A percentile compares a stretch with the other conserved stretches of the same genome.
Conservation (phyloP, 2,888 invertebrate species). For the Hylaea fasciaria region DNA sequence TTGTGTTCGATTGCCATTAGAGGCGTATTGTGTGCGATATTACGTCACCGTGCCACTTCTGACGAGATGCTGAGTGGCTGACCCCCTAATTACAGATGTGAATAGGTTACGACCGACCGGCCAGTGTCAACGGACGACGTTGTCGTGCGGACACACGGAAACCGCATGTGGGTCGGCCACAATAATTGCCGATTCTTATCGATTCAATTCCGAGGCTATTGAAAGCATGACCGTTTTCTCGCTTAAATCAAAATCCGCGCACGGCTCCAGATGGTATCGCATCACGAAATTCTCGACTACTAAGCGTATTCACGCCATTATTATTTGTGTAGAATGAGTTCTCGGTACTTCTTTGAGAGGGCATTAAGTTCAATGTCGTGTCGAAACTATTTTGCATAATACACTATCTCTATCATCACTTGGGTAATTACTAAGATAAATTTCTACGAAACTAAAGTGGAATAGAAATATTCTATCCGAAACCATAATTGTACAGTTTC, state of each 20-base stretch:
- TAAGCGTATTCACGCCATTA: conserved; percentile 24
- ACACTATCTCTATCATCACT: conserved; percentile 11
- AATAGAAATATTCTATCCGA: conserved; percentile 1
- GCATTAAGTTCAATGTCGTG: conserved; percentile 32
- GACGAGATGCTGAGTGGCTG: conserved; percentile 68
- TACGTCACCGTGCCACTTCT: conserved; percentile 73
- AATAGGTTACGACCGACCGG: conserved; percentile 70
- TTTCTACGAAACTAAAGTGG: conserved; percentile 1
- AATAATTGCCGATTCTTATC: conserved; percentile 57
- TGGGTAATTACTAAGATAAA: conserved; percentile 11
- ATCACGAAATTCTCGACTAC: conserved; percentile 47
- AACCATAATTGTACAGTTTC: conserved; percentile 19
- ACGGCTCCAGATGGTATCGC: conserved; percentile 46
- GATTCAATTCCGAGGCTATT: conserved; percentile 58
- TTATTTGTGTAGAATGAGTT: conserved; percentile 32
- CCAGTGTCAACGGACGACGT: conserved; percentile 58
- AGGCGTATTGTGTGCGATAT: conserved; percentile 46
- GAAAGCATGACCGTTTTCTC: conserved; percentile 60
- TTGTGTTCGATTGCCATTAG: conserved; percentile 56
- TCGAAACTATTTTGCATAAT: conserved; percentile 30
- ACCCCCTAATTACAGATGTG: conserved; percentile 75
- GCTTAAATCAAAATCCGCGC: conserved; percentile 48
- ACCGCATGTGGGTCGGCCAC: conserved; percentile 63
- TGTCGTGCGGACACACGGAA: conserved; percentile 60
- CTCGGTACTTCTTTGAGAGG: conserved; percentile 31